phyloP scores from a whole-genome alignment of 2,797 vertebrate species.

The Anisognathus igniventris region DNA sequence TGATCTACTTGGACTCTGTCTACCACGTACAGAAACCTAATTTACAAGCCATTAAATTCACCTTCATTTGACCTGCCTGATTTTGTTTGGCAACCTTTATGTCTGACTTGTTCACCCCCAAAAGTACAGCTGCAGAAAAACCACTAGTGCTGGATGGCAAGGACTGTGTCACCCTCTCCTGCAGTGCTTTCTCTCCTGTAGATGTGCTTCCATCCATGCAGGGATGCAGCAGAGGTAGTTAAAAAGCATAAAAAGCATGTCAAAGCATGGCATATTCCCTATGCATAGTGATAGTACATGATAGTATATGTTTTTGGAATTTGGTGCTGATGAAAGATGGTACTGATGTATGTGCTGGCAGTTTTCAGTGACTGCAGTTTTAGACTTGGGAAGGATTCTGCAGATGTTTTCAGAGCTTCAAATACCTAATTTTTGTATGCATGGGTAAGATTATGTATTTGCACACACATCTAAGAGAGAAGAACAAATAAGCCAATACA shows the following conservation, averaged over 20 bases:
- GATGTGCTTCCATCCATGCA: background rate
- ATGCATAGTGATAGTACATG: background rate
- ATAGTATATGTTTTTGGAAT: background rate
- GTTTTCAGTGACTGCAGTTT: background rate
- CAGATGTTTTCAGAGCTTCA: background rate
- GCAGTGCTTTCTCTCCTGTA: rapidly evolving
- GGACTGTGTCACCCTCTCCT: background rate
- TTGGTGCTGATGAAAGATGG: background rate
- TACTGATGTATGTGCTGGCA: background rate
- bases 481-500: background rate
- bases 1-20: background rate
- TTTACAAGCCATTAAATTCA: background rate
- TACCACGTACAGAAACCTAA: background rate
- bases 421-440: background rate
- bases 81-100: background rate
- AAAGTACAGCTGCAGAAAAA: background rate
- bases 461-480: background rate
- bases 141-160: background rate
- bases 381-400: background rate
- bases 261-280: background rate
- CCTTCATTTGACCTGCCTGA: background rate
- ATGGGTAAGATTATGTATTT: background rate
- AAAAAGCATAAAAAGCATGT: background rate
- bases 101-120: background rate
- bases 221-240: background rate